Evolutionary conservation across 2,113 vertebrate genomes (phyloP).

Genomic region (Cololabis saira): DNA sequence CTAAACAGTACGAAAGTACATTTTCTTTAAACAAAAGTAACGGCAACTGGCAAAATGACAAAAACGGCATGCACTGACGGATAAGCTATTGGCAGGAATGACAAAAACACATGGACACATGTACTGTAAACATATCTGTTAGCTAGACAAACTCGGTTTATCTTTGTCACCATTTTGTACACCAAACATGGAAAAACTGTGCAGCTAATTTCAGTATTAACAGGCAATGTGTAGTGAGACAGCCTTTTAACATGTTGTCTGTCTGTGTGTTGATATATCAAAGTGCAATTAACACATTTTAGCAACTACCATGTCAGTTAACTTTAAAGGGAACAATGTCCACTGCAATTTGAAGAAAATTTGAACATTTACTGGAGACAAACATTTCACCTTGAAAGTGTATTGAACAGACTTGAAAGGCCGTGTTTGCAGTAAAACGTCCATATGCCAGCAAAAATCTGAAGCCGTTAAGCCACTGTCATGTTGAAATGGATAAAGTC

Average conservation of each 20-base stretch:
- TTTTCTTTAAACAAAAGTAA: slow-evolving; percentile 90
- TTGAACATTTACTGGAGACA: slow-evolving; percentile 9
- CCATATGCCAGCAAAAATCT: background rate
- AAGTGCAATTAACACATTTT: slow-evolving; percentile 76
- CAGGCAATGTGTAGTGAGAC: slow-evolving; percentile 41
- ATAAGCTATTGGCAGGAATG: slow-evolving; percentile 23
- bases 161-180: slow-evolving; percentile 54
- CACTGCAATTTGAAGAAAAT: slow-evolving; percentile 29
- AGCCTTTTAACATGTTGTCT: slow-evolving; percentile 49
- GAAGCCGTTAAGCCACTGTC: background rate
- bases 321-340: slow-evolving; percentile 12
- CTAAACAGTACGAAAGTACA: slow-evolving; percentile 84
- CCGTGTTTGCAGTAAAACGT: slow-evolving; percentile 5
- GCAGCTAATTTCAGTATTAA: slow-evolving; percentile 61
- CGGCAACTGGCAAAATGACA: slow-evolving; percentile 84
- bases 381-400: slow-evolving; percentile 8
- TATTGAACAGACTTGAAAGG: background rate
- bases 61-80: slow-evolving; percentile 79
- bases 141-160: slow-evolving; percentile 15
- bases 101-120: slow-evolving; percentile 38
- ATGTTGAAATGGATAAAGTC: slow-evolving; percentile 17
- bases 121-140: slow-evolving; percentile 38
- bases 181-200: slow-evolving; percentile 52
- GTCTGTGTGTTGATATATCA: slow-evolving; percentile 72
- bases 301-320: slow-evolving; percentile 27